Evolutionary conservation across 92 coral and sea anemone genomes (phyloP).

Genomic region (Paramuricea clavata): DNA sequence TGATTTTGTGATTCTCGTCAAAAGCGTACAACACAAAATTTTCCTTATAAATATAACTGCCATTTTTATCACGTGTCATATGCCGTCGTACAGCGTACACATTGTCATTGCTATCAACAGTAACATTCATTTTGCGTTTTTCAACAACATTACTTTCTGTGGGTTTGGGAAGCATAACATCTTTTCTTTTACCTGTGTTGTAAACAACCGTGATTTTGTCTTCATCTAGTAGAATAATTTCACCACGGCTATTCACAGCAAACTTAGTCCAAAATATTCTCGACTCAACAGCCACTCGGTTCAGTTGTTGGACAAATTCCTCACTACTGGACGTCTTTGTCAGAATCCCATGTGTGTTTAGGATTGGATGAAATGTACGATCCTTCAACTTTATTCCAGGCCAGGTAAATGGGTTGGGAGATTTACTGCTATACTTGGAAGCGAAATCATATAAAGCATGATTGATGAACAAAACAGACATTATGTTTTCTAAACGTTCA

Average conservation of each 20-base stretch:
- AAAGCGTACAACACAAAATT: background rate
- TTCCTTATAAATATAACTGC: background rate
- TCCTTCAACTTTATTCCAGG: background rate
- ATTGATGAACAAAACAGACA: slow-evolving; percentile 3
- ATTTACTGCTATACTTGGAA: background rate
- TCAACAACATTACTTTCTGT: background rate
- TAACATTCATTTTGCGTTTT: background rate
- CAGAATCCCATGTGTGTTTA: background rate
- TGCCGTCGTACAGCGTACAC: background rate
- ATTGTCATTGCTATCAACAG: background rate
- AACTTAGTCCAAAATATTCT: too few relatives aligned
- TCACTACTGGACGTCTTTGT: background rate
- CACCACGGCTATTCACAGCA: background rate
- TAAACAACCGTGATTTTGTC: background rate
- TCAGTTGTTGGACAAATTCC: background rate
- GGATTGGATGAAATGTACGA: background rate
- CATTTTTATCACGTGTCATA: background rate
- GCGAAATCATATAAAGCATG: background rate
- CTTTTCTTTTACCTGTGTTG: background rate
- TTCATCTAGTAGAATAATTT: background rate
- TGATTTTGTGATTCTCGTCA: background rate
- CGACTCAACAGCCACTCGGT: background rate
- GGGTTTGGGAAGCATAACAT: background rate
- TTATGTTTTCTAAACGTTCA: background rate
- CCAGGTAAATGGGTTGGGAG: background rate